Evolutionary conservation across 1,140 invertebrate genomes (phyloP), one percentile per base, ranked within the genome.

Genomic region (Littorina saxatilis): DNA sequence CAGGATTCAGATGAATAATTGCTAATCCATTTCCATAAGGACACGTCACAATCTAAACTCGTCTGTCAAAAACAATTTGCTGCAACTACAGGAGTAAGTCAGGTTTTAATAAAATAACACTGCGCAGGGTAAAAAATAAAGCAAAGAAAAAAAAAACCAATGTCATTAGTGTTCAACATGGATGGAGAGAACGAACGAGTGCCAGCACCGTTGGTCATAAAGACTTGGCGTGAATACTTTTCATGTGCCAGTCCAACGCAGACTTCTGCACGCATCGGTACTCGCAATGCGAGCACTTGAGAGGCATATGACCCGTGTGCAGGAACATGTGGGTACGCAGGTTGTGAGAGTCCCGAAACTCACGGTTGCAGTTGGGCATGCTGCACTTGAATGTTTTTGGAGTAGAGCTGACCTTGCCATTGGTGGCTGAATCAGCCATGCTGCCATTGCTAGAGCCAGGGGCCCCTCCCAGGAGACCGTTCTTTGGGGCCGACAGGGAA

Each of bases 261-360:
- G 83, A 47, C 75, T 86, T 80, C 43, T 86, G 85, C 27, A 86
- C 79, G 80, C 82, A 81, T 5, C 17, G 29, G 68, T 74, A 86
- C 20, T 73, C 43, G 73, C 85, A 86, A 23, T 75, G 47, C 5
- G 79, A 76, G 80, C 85, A 86, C 43, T 76, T 80, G 17, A 63
- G 23, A 13, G 76, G 61, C 52, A 82, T 82, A 23, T 55, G 23
- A 35, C 85, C 85, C 39, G 75, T 73, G 43, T 86, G 85, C 37
- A 76, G 27, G 66, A 74, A 80, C 55, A 74, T 52, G 52, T 86
- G 85, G 39, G 20, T 80, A 32, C 66, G 74, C 35, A 85, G 74
- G 80, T 86, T 86, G 73, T 74, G 79, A 13, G 78, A 78, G 68
- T 86, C 85, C 40, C 85, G 17, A 50, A 86, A 86, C 52, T 39